Evolutionary conservation across 37 sponge, comb jelly and placozoan species (phyloP).

Genomic region (Chondrosia reniformis): DNA sequence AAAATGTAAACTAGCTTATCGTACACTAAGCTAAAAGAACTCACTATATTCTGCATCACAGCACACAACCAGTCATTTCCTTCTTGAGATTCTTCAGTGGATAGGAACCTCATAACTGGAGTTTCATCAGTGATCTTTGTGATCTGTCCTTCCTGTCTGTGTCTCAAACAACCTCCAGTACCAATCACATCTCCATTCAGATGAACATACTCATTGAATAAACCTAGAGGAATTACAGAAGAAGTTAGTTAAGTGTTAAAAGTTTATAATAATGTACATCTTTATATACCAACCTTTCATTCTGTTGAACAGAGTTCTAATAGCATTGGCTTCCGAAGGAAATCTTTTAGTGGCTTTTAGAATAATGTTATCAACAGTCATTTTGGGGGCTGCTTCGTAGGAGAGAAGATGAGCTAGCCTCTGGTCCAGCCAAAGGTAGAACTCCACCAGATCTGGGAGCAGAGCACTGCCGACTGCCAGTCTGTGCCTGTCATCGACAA

Average conservation of each 20-base stretch:
- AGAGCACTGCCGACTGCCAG: conserved; percentile 52
- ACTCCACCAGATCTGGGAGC: conserved; percentile 77
- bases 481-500: conserved; percentile 38
- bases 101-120: conserved; percentile 65
- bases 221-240: conserved; percentile 5
- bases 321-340: conserved; percentile 17
- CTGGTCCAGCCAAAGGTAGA: conserved; percentile 81
- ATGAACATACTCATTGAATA: conserved; percentile 78
- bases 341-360: conserved; percentile 29
- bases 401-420: conserved; percentile 64
- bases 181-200: conserved; percentile 85
- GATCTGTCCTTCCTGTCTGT: conserved; percentile 59
- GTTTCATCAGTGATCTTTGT: conserved; percentile 61
- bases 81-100: conserved; percentile 48
- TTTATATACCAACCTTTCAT: conserved; percentile 41
- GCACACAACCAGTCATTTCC: conserved; percentile 77
- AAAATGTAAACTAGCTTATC: too few relatives aligned
- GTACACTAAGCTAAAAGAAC: conserved; percentile 25
- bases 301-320: conserved; percentile 53
- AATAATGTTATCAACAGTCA: conserved; percentile 51
- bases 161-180: conserved; percentile 70
- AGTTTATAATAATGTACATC: too few relatives aligned
- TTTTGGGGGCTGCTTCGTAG: conserved; percentile 40
- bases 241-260: not conserved
- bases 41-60: conserved; percentile 59